Evolutionary conservation across 2,888 invertebrate genomes (phyloP).

Genomic region (Caenorhabditis sinica): DNA sequence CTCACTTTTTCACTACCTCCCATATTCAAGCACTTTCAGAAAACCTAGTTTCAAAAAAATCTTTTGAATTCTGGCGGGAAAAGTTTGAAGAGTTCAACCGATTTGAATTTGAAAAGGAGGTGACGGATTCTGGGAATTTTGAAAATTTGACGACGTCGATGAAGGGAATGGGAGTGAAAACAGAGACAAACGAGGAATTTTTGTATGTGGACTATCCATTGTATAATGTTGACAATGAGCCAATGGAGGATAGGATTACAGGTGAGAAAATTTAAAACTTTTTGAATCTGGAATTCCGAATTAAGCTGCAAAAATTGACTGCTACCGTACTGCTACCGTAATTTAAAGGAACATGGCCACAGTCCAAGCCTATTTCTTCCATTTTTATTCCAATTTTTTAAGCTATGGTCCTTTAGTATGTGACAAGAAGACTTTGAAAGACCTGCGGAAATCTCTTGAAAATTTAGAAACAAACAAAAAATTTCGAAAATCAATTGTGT

Average conservation of each 20-base stretch:
- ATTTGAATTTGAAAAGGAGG: not conserved
- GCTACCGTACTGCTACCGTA: too few relatives aligned
- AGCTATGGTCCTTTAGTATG: too few relatives aligned
- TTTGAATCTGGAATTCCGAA: not conserved
- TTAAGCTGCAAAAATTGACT: too few relatives aligned
- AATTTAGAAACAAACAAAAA: too few relatives aligned
- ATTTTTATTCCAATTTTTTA: too few relatives aligned
- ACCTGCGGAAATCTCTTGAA: too few relatives aligned
- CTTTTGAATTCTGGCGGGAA: not conserved
- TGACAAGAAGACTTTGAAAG: too few relatives aligned
- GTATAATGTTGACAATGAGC: constrained; percentile 9
- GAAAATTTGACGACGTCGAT: too few relatives aligned
- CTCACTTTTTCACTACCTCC: constrained; percentile 13
- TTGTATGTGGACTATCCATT: constrained; percentile 24
- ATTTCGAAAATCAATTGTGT: too few relatives aligned
- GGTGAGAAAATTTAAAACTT: not conserved
- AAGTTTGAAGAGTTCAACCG: not conserved
- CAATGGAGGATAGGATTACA: constrained; percentile 14
- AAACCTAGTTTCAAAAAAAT: not conserved
- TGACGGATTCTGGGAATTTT: not conserved
- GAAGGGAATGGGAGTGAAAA: too few relatives aligned
- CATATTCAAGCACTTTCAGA: not conserved
- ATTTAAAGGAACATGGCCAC: too few relatives aligned
- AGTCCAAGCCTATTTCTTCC: too few relatives aligned
- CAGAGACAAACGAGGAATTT: constrained; percentile 6